These are phyloP conservation scores for Synchiropus splendidus DNA, from an alignment of 2,113 vertebrate species.

Conservation along the genomic window DNA sequence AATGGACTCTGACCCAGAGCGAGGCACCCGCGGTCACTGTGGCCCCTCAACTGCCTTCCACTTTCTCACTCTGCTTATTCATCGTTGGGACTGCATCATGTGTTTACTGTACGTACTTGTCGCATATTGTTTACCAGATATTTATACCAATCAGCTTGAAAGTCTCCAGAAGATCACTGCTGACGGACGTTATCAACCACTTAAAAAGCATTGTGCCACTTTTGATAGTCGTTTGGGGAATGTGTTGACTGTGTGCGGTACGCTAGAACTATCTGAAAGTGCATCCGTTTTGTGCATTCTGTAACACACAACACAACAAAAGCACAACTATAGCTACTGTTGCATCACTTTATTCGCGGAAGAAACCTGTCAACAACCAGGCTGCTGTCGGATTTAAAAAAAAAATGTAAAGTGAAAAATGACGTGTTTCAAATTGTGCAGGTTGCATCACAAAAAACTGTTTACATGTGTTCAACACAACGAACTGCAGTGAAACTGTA, in stretches of 20 bases:
- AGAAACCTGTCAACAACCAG: too few relatives aligned
- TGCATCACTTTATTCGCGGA: too few relatives aligned
- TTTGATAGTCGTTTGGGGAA: constrained; percentile 44
- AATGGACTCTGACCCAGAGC: constrained; percentile 30
- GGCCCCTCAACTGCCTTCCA: constrained; percentile 30
- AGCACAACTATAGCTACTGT: too few relatives aligned
- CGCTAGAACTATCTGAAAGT: constrained; percentile 4
- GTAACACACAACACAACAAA: too few relatives aligned
- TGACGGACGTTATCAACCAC: constrained; percentile 53
- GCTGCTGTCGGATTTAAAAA: too few relatives aligned
- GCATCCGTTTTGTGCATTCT: background rate
- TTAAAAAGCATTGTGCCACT: constrained; percentile 57
- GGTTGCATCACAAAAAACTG: background rate
- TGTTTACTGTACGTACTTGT: constrained; percentile 55
- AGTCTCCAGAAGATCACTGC: constrained; percentile 43
- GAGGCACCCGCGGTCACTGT: constrained; percentile 14
- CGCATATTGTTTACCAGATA: constrained; percentile 58
- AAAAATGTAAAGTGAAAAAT: too few relatives aligned
- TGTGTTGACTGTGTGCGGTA: constrained; percentile 35
- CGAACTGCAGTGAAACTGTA: constrained; percentile 3
- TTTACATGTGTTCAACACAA: background rate
- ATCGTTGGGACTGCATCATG: constrained; percentile 44
- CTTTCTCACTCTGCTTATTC: constrained; percentile 40
- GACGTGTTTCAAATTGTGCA: too few relatives aligned
- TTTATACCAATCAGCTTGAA: constrained; percentile 57